Evolutionary conservation across 2,888 invertebrate species (phyloP), one percentile per base, ranked within the genome.

Genomic region (Campaea margaritaria): DNA sequence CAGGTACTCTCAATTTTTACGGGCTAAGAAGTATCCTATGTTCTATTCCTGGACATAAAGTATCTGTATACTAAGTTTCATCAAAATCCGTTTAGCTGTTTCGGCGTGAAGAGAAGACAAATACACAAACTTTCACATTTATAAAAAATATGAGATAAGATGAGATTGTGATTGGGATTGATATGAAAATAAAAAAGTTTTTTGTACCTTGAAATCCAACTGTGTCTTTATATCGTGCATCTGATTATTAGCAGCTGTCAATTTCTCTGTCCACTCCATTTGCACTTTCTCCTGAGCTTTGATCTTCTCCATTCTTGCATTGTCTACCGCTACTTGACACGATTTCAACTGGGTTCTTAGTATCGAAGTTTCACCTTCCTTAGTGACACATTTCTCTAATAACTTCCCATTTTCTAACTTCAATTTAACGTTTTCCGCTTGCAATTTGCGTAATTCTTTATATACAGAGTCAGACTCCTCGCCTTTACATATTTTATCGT

Each of bases 361-460:
- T 69, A 94, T 93, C 5, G 93, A 88, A 0, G 93, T 91, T 74
- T 94, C 94, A 0, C 80, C 94, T 72, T 93, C 93, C 69, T 94
- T 94, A 0, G 93, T 93, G 0, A 93, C 86, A 82, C 89, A 93
- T 78, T 93, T 89, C 44, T 93, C 91, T 42, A 87, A 67, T 39
- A 92, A 73, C 64, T 87, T 91, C 1, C 89, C 89, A 74, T 91
- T 91, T 58, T 91, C 91, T 0, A 86, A 86, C 62, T 87, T 91
- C 8, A 92, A 69, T 66, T 88, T 91, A 1, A 79, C 73, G 78
- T 89, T 90, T 55, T 92, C 89, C 52, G 91, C 87, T 73, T 89
- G 85, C 13, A 91, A 58, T 60, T 85, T 79, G 2, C 90, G 69
- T 12, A 90, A 63, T 60, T 90, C 89, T 7, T 74, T 72, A 58